phyloP scores from a whole-genome alignment of 2,113 vertebrate species.

The Camelus dromedarius region DNA sequence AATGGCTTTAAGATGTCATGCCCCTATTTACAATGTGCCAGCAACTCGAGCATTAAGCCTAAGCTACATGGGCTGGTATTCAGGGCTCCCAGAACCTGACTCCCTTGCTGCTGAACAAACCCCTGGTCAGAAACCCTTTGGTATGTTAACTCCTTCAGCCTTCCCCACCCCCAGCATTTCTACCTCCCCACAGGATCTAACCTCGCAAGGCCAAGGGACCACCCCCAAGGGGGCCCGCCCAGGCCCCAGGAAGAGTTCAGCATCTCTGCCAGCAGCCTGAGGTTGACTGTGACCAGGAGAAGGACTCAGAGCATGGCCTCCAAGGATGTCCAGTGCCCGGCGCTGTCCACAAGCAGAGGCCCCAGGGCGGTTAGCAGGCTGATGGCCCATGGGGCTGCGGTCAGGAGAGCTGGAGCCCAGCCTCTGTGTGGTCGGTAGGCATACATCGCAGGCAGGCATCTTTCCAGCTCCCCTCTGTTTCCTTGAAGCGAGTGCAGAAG shows the following conservation, averaged over 20 bases:
- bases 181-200: slow-evolving; percentile 87
- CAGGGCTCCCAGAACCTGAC: not conserved
- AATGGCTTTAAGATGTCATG: not conserved
- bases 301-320: slow-evolving; percentile 91
- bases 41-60: not conserved
- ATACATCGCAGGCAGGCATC: slow-evolving; percentile 89
- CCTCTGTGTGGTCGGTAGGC: slow-evolving; percentile 89
- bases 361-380: slow-evolving; percentile 91
- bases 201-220: slow-evolving; percentile 92
- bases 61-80: not conserved
- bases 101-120: not conserved
- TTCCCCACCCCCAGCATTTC: not conserved
- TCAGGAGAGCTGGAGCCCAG: slow-evolving; percentile 90
- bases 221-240: slow-evolving; percentile 90
- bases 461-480: slow-evolving; percentile 91
- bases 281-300: slow-evolving; percentile 89
- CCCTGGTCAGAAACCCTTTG: not conserved
- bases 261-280: slow-evolving; percentile 91
- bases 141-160: not conserved
- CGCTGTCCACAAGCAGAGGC: slow-evolving; percentile 90
- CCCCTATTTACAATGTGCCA: not conserved
- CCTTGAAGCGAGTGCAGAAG: slow-evolving; percentile 91
- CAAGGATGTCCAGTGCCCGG: slow-evolving; percentile 92
- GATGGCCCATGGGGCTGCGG: slow-evolving; percentile 90
- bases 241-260: slow-evolving; percentile 92